Percentiles rank a stretch among this genome's conserved stretches.
Evolutionary conservation across 2,888 invertebrate genomes (phyloP).

Genomic region (Agonopterix subpropinquella): DNA sequence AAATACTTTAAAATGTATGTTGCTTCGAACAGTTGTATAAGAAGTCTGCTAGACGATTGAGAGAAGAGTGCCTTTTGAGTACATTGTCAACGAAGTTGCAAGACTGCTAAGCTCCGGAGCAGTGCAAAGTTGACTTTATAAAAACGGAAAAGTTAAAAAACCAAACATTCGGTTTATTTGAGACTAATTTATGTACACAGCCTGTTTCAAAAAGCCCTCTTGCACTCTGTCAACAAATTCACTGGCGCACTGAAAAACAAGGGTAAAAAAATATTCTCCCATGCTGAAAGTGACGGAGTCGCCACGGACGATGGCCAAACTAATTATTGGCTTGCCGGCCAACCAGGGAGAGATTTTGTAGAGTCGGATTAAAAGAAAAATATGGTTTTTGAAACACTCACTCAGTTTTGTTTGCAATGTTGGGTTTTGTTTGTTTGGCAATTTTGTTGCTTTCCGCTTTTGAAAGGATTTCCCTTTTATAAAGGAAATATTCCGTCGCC

Average conservation of each 20-base stretch:
- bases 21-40: too few relatives aligned
- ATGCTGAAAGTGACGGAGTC: constrained; percentile 5
- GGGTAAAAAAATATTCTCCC: not conserved
- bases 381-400: too few relatives aligned
- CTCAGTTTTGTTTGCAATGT: not conserved
- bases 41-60: too few relatives aligned
- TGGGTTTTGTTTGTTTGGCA: not conserved
- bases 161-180: not conserved
- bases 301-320: constrained; percentile 7
- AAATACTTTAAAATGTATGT: too few relatives aligned
- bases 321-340: constrained; percentile 9
- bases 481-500: too few relatives aligned
- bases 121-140: too few relatives aligned
- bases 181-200: constrained; percentile 1
- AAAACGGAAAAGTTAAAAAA: not conserved
- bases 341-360: constrained; percentile 1
- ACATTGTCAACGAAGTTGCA: too few relatives aligned
- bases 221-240: constrained; percentile 7
- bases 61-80: too few relatives aligned
- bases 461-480: too few relatives aligned
- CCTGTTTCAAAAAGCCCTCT: not conserved
- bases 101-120: too few relatives aligned
- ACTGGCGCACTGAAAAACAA: constrained; percentile 1
- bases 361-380: not conserved
- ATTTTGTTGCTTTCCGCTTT: too few relatives aligned